Evolutionary conservation across 2,113 vertebrate species (phyloP).

Genomic region (Thunnus thynnus): DNA sequence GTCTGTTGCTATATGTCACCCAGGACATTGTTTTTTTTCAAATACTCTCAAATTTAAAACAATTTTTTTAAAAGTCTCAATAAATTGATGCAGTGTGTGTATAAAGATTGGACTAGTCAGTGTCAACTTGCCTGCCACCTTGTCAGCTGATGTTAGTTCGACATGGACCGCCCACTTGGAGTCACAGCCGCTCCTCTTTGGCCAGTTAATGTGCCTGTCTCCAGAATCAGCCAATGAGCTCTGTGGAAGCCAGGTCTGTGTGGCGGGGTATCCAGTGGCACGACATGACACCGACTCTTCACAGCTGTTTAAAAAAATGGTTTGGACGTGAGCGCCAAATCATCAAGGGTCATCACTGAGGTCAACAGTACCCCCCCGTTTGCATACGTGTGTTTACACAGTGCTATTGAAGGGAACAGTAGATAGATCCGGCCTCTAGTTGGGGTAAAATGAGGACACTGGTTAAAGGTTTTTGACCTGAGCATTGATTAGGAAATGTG

Average conservation of each 20-base stretch:
- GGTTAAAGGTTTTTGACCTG: background rate
- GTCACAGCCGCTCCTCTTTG: background rate
- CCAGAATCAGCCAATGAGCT: conserved; percentile 8
- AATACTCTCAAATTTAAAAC: too few species aligned
- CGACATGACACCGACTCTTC: background rate
- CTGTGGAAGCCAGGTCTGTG: background rate
- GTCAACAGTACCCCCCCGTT: conserved; percentile 9
- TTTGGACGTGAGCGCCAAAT: background rate
- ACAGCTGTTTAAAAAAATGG: background rate
- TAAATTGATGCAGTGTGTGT: background rate
- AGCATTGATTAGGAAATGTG: conserved; percentile 15
- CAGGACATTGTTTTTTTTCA: too few species aligned
- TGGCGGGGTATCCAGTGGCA: background rate
- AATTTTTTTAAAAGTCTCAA: too few species aligned
- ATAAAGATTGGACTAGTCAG: background rate
- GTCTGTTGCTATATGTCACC: too few species aligned
- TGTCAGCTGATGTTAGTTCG: background rate
- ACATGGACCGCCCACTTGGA: background rate
- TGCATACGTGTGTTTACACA: conserved; percentile 25
- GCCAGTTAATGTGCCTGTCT: background rate
- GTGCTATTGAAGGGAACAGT: background rate
- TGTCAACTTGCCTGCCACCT: background rate
- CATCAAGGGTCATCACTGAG: background rate
- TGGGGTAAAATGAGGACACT: conserved; percentile 32
- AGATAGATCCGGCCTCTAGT: background rate